Evolutionary conservation across 2,797 vertebrate species (phyloP).

Genomic region (Mallotus villosus): DNA sequence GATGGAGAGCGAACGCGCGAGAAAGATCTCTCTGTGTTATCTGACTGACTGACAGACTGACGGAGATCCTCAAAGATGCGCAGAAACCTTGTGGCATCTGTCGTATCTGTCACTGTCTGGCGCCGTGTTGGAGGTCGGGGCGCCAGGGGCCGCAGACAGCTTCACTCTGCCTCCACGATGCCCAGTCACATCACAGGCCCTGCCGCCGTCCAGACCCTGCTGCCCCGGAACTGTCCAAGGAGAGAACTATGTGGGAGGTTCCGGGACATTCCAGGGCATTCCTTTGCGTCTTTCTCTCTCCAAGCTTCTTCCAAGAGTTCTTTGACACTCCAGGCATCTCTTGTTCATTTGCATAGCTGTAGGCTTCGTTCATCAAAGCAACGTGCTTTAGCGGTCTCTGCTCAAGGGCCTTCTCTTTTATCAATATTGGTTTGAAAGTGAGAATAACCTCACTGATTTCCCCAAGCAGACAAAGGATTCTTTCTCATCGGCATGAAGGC

Average conservation of each 20-base stretch:
- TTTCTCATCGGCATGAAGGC: not conserved
- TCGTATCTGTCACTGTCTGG: too few species aligned
- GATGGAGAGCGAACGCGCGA: not conserved
- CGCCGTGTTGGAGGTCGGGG: not conserved
- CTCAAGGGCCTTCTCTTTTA: not conserved
- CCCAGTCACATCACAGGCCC: not conserved
- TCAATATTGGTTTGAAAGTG: not conserved
- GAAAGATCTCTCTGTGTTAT: not conserved
- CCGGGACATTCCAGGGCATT: not conserved
- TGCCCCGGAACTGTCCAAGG: not conserved
- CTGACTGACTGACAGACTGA: not conserved
- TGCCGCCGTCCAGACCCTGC: not conserved
- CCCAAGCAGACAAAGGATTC: not conserved
- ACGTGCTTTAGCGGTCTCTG: conserved; percentile 8
- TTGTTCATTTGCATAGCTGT: not conserved
- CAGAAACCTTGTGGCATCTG: not conserved
- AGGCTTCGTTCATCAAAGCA: conserved; percentile 13
- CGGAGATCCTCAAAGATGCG: not conserved
- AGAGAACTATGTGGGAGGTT: not conserved
- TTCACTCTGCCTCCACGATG: not conserved
- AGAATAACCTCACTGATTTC: not conserved
- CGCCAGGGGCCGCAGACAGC: not conserved
- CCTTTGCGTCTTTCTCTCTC: not conserved
- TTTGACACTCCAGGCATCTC: not conserved
- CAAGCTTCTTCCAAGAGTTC: not conserved